Base-by-base conservation (phyloP, 2,113 vertebrate genomes). In the Stigmatopora nigra region DNA sequence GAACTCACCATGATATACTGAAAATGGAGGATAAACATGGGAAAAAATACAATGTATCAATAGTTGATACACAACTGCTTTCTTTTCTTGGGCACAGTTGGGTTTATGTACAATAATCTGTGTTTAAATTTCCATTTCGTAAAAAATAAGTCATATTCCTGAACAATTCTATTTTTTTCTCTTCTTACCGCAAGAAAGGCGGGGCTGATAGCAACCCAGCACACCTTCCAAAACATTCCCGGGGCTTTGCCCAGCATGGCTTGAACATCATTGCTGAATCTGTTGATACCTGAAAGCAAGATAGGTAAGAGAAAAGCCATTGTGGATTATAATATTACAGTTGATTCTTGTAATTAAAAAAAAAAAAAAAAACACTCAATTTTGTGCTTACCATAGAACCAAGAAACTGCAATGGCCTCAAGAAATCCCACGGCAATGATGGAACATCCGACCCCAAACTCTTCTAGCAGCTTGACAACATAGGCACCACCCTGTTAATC, bases 1-100 rank as follows among this genome's bases (percentile, higher is more conserved):
- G 93, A 95, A 88, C 94, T 96, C 84, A 93, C 73, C 11, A 94
- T 93, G 19, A 95, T 95, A 77, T 93, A 94, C 94, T 96, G 83
- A 14, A 72, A 76, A 53, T 14, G 19, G 47, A 61, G 41, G 62
- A 36, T 14, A 64, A 49, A 67, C 7, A 63, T 49, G 16, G 25
- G 3, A 31, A 31, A 58, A 13, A 67, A 51, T 35, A 38, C 25
- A 36, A 65, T 41, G 2, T 41, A 10, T 41, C 9, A 41, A 41
- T 41, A 41, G 25, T 31, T 31, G 25, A 31, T 31, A 31, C 25
- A 31, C n/a, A n/a, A n/a, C n/a, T n/a, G n/a, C n/a, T n/a, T n/a
- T n/a, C n/a, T n/a, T n/a, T n/a, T n/a, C n/a, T n/a, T n/a, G n/a
- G n/a, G n/a, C n/a, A n/a, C 25, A 31, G 25, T 31, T 31, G 25